Percentiles rank a stretch among this genome's conserved stretches.
phyloP scores from a whole-genome alignment of 64 coral and sea anemone genomes.

The Pachyseris speciosa region DNA sequence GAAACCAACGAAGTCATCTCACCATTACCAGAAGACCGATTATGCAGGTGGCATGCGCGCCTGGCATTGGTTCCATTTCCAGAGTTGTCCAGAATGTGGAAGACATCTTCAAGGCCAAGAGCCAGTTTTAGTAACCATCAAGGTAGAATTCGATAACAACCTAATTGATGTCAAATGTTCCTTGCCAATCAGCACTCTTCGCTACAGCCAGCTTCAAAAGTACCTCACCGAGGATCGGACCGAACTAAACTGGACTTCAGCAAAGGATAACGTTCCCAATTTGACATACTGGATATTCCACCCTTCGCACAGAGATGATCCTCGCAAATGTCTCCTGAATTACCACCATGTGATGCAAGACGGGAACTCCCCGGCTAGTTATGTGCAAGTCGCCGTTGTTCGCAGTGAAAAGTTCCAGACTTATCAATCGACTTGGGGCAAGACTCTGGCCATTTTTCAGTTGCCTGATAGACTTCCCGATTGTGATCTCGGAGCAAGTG shows the following conservation, averaged over 20 bases:
- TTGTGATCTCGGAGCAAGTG: background rate
- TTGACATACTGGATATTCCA: slow-evolving; percentile 56
- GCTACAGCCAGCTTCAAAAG: background rate
- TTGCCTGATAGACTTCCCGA: slow-evolving; percentile 43
- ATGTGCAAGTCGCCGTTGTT: slow-evolving; percentile 40
- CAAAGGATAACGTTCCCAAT: too few species aligned
- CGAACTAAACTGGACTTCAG: background rate
- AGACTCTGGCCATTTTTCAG: slow-evolving; percentile 51
- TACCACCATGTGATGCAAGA: slow-evolving; percentile 55
- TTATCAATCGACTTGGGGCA: slow-evolving; percentile 38
- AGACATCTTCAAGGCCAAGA: background rate
- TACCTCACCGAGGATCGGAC: background rate
- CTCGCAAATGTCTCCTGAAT: slow-evolving; percentile 48
- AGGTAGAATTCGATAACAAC: background rate
- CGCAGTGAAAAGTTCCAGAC: background rate
- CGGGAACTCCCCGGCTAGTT: background rate
- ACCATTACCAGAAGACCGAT: background rate
- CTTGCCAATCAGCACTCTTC: background rate
- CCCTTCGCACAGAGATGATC: slow-evolving; percentile 61
- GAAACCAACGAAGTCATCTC: background rate
- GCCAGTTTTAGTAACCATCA: background rate
- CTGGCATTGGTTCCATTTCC: slow-evolving; percentile 51
- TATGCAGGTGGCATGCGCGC: background rate
- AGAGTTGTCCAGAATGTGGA: slow-evolving; percentile 23
- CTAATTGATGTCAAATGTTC: slow-evolving; percentile 2